Conservation (phyloP, 2,797 vertebrate genomes). For the Acipenser transmontanus region DNA sequence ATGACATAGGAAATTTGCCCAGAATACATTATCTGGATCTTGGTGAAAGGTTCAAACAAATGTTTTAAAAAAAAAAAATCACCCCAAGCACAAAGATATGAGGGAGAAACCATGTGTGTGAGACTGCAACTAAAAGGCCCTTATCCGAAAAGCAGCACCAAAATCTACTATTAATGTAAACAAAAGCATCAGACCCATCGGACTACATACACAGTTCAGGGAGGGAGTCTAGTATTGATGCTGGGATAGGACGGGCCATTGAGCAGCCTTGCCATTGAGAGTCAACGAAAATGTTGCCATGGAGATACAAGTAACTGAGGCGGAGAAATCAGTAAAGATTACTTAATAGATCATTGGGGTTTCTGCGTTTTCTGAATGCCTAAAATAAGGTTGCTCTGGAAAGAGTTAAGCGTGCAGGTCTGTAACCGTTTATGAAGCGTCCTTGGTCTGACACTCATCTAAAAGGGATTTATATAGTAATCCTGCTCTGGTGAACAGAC, state of each 20-base stretch:
- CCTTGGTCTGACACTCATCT: conserved; percentile 69
- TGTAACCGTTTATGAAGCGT: conserved; percentile 61
- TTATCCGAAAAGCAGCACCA: too few relatives aligned
- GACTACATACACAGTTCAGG: neutral
- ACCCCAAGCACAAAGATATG: too few relatives aligned
- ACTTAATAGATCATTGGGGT: conserved; percentile 4
- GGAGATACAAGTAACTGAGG: conserved; percentile 46
- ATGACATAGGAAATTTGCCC: too few relatives aligned
- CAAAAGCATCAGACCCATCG: too few relatives aligned
- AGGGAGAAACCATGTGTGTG: too few relatives aligned
- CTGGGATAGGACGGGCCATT: neutral
- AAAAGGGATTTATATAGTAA: conserved; percentile 79
- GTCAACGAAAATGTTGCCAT: conserved; percentile 52
- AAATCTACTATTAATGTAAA: too few relatives aligned
- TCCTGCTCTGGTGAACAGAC: conserved; percentile 71
- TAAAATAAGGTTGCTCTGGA: neutral
- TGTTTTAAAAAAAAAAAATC: neutral
- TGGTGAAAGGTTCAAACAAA: neutral
- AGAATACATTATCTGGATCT: too few relatives aligned
- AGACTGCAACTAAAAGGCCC: too few relatives aligned
- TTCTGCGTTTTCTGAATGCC: neutral
- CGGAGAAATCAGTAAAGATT: conserved; percentile 12
- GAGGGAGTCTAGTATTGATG: neutral
- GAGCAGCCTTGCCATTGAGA: conserved; percentile 43
- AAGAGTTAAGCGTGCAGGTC: neutral